A percentile compares a stretch with the other conserved stretches of the same genome.
Evolutionary conservation across 2,888 invertebrate genomes (phyloP).

Genomic region (Lycaena phlaeas): DNA sequence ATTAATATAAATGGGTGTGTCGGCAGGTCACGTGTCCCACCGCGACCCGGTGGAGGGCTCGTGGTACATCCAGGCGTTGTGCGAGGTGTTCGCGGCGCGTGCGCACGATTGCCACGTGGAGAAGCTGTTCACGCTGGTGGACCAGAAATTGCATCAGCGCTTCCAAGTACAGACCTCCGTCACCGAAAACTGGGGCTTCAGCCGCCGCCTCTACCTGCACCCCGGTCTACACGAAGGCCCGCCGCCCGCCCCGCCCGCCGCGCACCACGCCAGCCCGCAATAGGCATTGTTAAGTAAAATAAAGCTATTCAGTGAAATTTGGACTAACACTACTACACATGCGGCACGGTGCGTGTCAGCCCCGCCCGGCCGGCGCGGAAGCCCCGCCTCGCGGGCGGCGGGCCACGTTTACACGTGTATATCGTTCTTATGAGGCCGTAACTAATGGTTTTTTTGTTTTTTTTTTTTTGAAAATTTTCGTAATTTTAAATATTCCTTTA

Average conservation of each 20-base stretch:
- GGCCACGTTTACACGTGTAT: too few species aligned
- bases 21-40: conserved; percentile 74
- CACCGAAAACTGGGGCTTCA: conserved; percentile 77
- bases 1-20: too few species aligned
- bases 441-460: too few species aligned
- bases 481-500: too few species aligned
- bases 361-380: too few species aligned
- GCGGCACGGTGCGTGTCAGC: too few species aligned
- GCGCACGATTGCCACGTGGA: conserved; percentile 77
- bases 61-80: conserved; percentile 81
- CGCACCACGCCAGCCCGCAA: background rate
- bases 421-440: too few species aligned
- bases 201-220: conserved; percentile 76
- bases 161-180: conserved; percentile 75
- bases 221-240: conserved; percentile 70
- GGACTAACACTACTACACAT: too few species aligned
- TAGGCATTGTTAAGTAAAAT: too few species aligned
- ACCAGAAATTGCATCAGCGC: conserved; percentile 47
- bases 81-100: conserved; percentile 75
- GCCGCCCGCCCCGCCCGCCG: background rate
- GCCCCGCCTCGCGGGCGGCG: too few species aligned
- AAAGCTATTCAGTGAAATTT: too few species aligned
- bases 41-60: conserved; percentile 74
- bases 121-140: conserved; percentile 77
- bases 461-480: too few species aligned